A percentile compares a stretch with the other conserved stretches of the same genome.
phyloP scores from a whole-genome alignment of 1,140 invertebrate genomes.

The Mesaphorura yosii region DNA sequence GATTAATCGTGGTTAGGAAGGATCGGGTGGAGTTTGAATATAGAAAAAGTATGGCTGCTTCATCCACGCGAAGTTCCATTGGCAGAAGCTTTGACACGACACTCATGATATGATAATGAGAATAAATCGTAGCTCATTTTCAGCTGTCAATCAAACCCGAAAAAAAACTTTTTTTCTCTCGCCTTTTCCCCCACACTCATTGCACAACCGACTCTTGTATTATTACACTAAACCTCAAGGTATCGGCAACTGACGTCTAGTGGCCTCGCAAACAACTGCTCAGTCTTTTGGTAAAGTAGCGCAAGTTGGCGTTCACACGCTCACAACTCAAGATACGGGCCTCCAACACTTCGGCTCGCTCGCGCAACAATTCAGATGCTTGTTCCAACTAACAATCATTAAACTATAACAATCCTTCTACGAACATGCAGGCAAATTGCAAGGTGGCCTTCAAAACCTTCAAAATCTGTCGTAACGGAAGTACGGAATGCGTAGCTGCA shows the following conservation, averaged over 20 bases:
- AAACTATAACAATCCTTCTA: too few relatives aligned
- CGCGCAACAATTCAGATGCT: too few relatives aligned
- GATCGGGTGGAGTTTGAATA: slow-evolving; percentile 32
- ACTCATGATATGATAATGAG: slow-evolving; percentile 32
- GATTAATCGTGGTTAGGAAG: slow-evolving; percentile 31
- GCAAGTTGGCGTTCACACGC: slow-evolving; percentile 30
- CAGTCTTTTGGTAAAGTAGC: slow-evolving; percentile 12
- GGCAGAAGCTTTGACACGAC: slow-evolving; percentile 30
- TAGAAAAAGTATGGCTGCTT: slow-evolving; percentile 31
- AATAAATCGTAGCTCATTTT: slow-evolving; percentile 32
- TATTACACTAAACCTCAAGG: too few relatives aligned
- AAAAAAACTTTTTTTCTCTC: slow-evolving; percentile 12
- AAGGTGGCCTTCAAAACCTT: too few relatives aligned
- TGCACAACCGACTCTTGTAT: neutral
- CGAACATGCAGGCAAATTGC: too few relatives aligned
- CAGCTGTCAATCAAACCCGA: slow-evolving; percentile 32
- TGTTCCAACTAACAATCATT: too few relatives aligned
- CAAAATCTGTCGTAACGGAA: too few relatives aligned
- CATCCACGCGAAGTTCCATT: slow-evolving; percentile 23
- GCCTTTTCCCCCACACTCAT: neutral
- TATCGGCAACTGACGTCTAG: slow-evolving; percentile 30
- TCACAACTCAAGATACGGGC: neutral
- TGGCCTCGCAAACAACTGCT: slow-evolving; percentile 23
- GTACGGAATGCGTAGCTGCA: too few relatives aligned
- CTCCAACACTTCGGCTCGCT: neutral